phyloP scores from a whole-genome alignment of 2,113 vertebrate species.

The Thalassoma bifasciatum region DNA sequence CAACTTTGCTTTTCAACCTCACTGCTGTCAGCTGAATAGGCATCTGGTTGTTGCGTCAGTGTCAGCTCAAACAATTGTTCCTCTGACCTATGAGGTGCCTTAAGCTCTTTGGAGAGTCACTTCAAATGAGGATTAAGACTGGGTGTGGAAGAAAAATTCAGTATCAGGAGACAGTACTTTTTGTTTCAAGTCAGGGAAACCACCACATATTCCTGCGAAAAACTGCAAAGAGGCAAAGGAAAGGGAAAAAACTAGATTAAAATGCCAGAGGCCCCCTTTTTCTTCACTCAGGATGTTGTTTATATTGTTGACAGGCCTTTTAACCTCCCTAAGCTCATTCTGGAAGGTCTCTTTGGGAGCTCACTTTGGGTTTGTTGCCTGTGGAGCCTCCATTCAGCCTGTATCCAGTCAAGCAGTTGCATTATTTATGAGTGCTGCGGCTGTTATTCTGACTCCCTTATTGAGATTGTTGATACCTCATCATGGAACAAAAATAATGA shows the following conservation, averaged over 20 bases:
- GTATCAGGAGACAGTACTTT: slow-evolving; percentile 71
- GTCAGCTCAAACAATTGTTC: slow-evolving; percentile 61
- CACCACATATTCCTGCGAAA: slow-evolving; percentile 70
- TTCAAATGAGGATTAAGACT: slow-evolving; percentile 75
- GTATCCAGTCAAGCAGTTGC: slow-evolving; percentile 75
- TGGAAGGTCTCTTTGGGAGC: slow-evolving; percentile 75
- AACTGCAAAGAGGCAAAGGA: slow-evolving; percentile 59
- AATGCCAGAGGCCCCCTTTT: slow-evolving; percentile 65
- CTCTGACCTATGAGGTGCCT: slow-evolving; percentile 66
- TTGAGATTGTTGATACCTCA: slow-evolving; percentile 78
- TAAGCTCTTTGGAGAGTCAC: slow-evolving; percentile 74
- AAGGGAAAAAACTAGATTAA: slow-evolving; percentile 70
- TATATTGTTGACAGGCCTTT: slow-evolving; percentile 80
- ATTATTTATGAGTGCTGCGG: slow-evolving; percentile 82
- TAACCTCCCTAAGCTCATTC: slow-evolving; percentile 76
- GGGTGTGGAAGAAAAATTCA: slow-evolving; percentile 61
- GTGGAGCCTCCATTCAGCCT: slow-evolving; percentile 75
- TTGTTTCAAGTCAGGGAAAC: slow-evolving; percentile 73
- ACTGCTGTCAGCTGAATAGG: slow-evolving; percentile 6
- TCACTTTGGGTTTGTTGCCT: slow-evolving; percentile 64
- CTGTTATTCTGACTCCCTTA: slow-evolving; percentile 76
- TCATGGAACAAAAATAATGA: slow-evolving; percentile 74
- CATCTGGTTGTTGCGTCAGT: slow-evolving; percentile 50
- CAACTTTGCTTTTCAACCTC: slow-evolving; percentile 25
- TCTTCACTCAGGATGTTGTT: slow-evolving; percentile 68